Conservation (phyloP, 1,140 invertebrate species). For the Varroa destructor region DNA sequence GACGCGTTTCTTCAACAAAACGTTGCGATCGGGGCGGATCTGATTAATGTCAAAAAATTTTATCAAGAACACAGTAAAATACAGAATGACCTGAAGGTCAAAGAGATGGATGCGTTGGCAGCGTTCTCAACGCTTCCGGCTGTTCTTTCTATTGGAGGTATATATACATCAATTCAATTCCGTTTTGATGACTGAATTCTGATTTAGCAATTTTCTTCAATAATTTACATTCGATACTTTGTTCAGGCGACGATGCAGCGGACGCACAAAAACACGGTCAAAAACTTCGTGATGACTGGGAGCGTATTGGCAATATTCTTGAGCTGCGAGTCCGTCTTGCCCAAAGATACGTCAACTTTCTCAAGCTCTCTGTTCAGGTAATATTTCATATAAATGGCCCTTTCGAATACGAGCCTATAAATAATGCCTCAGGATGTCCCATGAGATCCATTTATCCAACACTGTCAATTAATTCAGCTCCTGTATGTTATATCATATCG, state of each 20-base stretch:
- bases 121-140: constrained; percentile 21
- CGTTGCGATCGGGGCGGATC: background rate
- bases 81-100: constrained; percentile 17
- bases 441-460: no score
- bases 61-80: constrained; percentile 26
- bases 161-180: background rate
- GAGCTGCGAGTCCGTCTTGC: constrained; percentile 7
- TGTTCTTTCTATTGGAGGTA: constrained; percentile 22
- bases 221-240: background rate
- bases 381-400: background rate
- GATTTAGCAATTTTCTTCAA: background rate
- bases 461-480: background rate
- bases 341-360: constrained; percentile 15
- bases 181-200: background rate
- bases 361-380: constrained; percentile 17
- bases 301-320: constrained; percentile 11
- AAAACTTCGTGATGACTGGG: constrained; percentile 17
- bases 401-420: background rate
- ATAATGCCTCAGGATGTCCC: background rate
- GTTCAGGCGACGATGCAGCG: background rate
- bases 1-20: constrained; percentile 2
- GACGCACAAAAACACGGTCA: constrained; percentile 8
- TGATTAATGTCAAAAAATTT: background rate
- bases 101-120: constrained; percentile 19
- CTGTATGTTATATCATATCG: background rate